These are phyloP conservation scores for Synergus gifuensis DNA, from an alignment of 2,888 invertebrate genomes.

Conservation along the genomic window DNA sequence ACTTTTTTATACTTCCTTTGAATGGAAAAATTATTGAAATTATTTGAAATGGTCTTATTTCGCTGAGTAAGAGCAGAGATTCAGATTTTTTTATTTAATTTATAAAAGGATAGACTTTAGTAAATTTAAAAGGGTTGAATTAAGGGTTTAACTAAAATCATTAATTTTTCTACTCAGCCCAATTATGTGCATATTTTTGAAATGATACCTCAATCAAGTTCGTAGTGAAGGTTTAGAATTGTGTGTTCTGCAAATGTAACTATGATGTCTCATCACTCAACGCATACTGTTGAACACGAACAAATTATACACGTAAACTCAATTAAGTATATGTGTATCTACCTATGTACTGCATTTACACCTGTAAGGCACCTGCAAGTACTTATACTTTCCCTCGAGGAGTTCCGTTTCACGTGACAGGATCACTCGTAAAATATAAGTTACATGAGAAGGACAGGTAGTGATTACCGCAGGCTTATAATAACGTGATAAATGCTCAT, in stretches of 20 bases:
- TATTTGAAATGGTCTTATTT: too few relatives aligned
- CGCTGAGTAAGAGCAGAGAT: too few relatives aligned
- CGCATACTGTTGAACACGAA: not conserved
- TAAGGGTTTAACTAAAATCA: too few relatives aligned
- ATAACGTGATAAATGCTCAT: not conserved
- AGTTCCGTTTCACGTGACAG: conserved; percentile 53
- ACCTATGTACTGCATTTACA: conserved; percentile 22
- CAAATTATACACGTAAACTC: conserved; percentile 14
- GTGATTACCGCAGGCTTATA: conserved; percentile 6
- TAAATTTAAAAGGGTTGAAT: too few relatives aligned
- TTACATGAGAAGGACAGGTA: not conserved
- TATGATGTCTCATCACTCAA: conserved; percentile 29
- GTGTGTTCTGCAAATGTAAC: not conserved
- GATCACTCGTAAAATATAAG: conserved; percentile 23
- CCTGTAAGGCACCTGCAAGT: conserved; percentile 1
- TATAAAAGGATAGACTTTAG: too few relatives aligned
- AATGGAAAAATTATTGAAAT: too few relatives aligned
- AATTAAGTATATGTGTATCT: conserved; percentile 24
- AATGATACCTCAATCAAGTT: not conserved
- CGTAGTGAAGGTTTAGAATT: not conserved
- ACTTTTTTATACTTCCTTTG: too few relatives aligned
- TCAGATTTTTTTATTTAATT: too few relatives aligned
- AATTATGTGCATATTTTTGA: too few relatives aligned
- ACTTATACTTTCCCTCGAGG: conserved; percentile 59
- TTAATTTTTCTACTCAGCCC: too few relatives aligned